Percentiles rank a stretch among this genome's conserved stretches.
Evolutionary conservation across 2,797 vertebrate genomes (phyloP).

Genomic region (Catharus ustulatus): DNA sequence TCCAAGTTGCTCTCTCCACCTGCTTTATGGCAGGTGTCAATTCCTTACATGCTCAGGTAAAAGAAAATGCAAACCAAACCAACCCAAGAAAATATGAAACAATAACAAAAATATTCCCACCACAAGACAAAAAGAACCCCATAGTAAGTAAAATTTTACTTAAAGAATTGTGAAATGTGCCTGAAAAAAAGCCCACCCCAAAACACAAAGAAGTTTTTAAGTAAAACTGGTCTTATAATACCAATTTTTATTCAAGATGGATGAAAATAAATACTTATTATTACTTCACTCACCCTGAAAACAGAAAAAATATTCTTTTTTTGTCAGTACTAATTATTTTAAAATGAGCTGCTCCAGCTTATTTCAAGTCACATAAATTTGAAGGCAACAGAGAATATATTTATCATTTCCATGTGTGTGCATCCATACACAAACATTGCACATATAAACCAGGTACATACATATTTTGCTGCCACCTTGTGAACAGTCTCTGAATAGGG

Average conservation of each 20-base stretch:
- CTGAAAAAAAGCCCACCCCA: not conserved
- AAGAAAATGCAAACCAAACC: not conserved
- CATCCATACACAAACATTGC: not conserved
- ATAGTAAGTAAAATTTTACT: not conserved
- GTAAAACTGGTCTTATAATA: not conserved
- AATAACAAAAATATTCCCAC: not conserved
- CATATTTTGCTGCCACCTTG: slow-evolving; percentile 59
- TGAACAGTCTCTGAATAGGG: slow-evolving; percentile 24
- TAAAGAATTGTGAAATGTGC: not conserved
- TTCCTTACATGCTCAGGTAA: not conserved
- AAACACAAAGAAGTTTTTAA: not conserved
- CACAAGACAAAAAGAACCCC: not conserved
- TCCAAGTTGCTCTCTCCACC: not conserved
- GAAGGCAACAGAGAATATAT: not conserved
- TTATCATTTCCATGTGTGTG: not conserved
- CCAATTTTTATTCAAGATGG: slow-evolving; percentile 1
- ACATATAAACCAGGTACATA: not conserved
- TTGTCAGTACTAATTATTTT: not conserved
- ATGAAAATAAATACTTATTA: not conserved
- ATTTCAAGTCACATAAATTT: not conserved
- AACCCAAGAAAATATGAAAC: not conserved
- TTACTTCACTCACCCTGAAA: not conserved
- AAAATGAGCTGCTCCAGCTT: not conserved
- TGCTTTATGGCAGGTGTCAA: not conserved
- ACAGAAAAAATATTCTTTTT: not conserved